These are phyloP conservation scores for Wasmannia auropunctata DNA, from an alignment of 1,140 invertebrate species.

Conservation along the genomic window DNA sequence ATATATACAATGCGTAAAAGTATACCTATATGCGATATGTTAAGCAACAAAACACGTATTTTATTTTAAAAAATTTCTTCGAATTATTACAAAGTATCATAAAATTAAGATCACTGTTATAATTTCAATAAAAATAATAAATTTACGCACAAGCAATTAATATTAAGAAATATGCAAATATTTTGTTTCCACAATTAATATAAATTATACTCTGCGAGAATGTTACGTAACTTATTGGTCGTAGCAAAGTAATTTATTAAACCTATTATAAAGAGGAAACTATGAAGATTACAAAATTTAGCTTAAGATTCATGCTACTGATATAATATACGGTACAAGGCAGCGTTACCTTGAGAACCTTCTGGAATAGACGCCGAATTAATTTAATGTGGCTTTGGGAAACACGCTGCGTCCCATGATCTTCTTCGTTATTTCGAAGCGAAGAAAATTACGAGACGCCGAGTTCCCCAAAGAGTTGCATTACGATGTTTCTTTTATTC, in stretches of 20 bases:
- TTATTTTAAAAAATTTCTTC: not conserved
- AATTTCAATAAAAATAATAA: not conserved
- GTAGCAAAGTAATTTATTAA: not conserved
- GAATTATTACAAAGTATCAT: not conserved
- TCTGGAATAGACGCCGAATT: not conserved
- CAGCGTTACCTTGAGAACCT: not conserved
- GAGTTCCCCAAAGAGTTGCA: not conserved
- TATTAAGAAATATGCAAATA: not conserved
- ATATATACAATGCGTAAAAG: not conserved
- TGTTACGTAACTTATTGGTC: not conserved
- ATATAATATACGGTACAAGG: not conserved
- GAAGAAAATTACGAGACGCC: not conserved
- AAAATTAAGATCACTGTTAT: not conserved
- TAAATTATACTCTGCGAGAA: not conserved
- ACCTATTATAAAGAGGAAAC: not conserved
- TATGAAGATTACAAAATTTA: constrained; percentile 13
- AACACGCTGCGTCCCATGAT: not conserved
- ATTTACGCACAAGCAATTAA: not conserved
- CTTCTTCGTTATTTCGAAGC: not conserved
- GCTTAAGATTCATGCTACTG: not conserved
- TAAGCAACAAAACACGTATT: not conserved
- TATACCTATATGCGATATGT: not conserved
- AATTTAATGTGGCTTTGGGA: not conserved
- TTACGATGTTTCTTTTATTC: not conserved
- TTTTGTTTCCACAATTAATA: not conserved